A percentile compares a stretch with the other conserved stretches of the same genome.
Conservation (phyloP, 2,797 vertebrate species). For the Cheirogaleus major region DNA sequence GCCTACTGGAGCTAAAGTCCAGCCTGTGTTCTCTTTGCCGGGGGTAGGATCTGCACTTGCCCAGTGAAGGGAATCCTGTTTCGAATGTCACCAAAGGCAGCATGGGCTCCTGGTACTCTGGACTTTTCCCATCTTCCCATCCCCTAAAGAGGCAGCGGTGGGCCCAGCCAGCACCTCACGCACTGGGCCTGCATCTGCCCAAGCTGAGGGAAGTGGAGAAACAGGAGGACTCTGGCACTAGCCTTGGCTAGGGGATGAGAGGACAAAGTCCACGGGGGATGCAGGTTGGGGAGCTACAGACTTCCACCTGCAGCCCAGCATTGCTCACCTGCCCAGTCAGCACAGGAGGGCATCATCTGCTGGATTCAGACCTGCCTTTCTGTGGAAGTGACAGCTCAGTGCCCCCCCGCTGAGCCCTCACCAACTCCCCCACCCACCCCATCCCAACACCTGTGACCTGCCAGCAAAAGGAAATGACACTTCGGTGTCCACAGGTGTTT, state of each 20-base stretch:
- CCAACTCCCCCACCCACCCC: neutral
- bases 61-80: neutral
- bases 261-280: neutral
- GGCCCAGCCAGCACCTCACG: neutral
- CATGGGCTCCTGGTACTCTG: neutral
- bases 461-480: neutral
- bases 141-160: neutral
- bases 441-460: neutral
- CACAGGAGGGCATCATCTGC: neutral
- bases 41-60: too few species aligned
- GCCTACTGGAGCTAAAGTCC: neutral
- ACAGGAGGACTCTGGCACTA: neutral
- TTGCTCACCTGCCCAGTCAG: neutral
- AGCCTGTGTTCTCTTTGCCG: neutral
- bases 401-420: neutral
- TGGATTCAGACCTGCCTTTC: neutral
- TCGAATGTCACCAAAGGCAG: neutral
- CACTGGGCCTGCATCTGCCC: neutral
- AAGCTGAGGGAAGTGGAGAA: neutral
- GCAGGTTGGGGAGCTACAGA: neutral
- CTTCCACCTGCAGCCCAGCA: neutral
- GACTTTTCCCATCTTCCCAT: neutral
- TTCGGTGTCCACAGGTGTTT: neutral
- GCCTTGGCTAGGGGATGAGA: neutral
- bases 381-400: neutral